Base-by-base conservation (phyloP, 2,797 vertebrate genomes). In the Perodicticus potto region DNA sequence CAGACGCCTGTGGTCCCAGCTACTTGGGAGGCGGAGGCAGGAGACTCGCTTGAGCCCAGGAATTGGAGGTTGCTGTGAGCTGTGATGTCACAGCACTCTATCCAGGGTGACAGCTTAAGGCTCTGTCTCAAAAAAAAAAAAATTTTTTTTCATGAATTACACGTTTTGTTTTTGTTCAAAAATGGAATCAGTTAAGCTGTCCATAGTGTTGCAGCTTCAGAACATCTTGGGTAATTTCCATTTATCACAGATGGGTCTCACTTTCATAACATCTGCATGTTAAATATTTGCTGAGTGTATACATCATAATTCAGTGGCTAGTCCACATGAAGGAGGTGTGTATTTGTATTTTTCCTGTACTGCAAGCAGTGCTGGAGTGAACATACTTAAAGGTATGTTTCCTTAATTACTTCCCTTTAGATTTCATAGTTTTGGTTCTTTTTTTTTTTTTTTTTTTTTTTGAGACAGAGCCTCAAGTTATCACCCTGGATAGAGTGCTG, bases 161-260 rank as follows among this genome's bases (percentile, higher is more conserved):
- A 69, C n/a, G 49, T 65, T 76, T 89, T 92, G 17, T 78, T 49
- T 86, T 95, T 80, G 19, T 85, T 40, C 25, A 85, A 78, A 96
- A 92, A 23, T 93, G 32, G 70, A 86, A 59, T 93, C 53, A 89
- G 61, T 85, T 74, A 84, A 86, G 45, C 43, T 76, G 3, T 87
- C 69, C 40, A 49, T 53, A 29, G 86, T 92, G 72, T 69, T 65
- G 23, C 43, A 61, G 17, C 87, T 89, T 55, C 27, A 55, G 37
- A 45, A 40, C 34, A n/a, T 81, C 63, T 40, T 90, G 78, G 67
- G 63, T 20, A 61, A 55, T 23, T 85, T 67, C 17, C 25, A 3
- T 57, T 78, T 95, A 78, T 81, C 49, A 27, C 34, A 76, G 45
- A 81, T 63, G 7, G 34, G 17, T 65, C 37, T 84, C 40, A 49